Percentiles rank a stretch among this genome's conserved stretches.
Conservation (phyloP, 2,888 invertebrate species). For the Apotomis betuletana region DNA sequence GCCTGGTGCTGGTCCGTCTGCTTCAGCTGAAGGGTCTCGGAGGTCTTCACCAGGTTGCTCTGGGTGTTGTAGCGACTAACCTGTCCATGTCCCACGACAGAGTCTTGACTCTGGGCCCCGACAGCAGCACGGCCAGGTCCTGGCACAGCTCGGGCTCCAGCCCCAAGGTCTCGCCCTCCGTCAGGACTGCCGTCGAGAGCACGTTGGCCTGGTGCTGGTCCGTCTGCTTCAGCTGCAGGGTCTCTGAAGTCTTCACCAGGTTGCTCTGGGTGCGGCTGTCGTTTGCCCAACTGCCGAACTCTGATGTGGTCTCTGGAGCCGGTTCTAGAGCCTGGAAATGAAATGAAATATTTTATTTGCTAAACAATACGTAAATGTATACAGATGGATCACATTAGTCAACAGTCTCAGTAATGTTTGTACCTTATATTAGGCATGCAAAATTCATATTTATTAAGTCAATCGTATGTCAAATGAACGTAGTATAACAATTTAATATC, state of each 20-base stretch:
- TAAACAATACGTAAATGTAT: no score
- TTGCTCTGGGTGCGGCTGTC: conserved; percentile 77
- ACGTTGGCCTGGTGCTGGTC: conserved; percentile 79
- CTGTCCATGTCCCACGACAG: conserved; percentile 87
- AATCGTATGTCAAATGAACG: no score
- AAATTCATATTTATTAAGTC: no score
- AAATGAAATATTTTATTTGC: no score
- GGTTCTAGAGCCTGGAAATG: conserved; percentile 62
- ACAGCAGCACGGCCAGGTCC: conserved; percentile 87
- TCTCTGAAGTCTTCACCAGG: conserved; percentile 78
- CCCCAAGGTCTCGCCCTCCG: conserved; percentile 86
- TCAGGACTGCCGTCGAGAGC: conserved; percentile 81
- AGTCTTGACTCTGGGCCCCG: conserved; percentile 88
- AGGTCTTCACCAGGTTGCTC: conserved; percentile 80
- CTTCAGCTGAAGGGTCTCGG: conserved; percentile 73
- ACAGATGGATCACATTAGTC: no score
- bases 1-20: conserved; percentile 72
- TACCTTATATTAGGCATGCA: no score
- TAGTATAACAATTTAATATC: no score
- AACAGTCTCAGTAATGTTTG: no score
- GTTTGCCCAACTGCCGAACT: conserved; percentile 75
- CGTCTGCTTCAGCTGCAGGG: conserved; percentile 69
- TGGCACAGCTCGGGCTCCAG: conserved; percentile 86
- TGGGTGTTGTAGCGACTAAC: conserved; percentile 54
- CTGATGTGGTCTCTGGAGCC: conserved; percentile 57